Base-by-base conservation (phyloP, 1,140 invertebrate species). In the Cotesia typhae region DNA sequence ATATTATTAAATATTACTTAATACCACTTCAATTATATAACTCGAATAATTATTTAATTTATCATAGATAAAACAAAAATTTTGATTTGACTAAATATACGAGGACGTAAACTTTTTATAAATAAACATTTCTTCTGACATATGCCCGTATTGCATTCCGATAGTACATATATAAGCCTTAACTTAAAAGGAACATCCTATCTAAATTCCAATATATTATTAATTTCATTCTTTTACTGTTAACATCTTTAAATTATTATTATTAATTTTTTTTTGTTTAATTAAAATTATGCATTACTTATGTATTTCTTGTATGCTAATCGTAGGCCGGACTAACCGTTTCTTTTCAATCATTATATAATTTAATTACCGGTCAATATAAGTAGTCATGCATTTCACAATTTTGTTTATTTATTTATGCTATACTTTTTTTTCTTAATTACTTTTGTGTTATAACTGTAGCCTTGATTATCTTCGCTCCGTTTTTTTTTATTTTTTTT, bases 251-350 rank as follows among this genome's bases (percentile, higher is more conserved):
- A 64, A 63, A 64, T 28, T 63, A 51, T 72, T 70, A 59, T 69
- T 52, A 53, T 63, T 69, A 4, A 28, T 51, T 64, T 65, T 65
- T 73, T 72, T 77, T 61, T 78, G 47, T 28, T 28, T 28, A 28
- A 28, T 28, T 28, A 74, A 77, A 79, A 80, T 80, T 80, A 82
- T 75, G 74, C 69, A 77, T 70, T 67, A 59, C 75, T 78, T 75
- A n/a, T n/a, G n/a, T n/a, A 61, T 77, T 75, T 76, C 74, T 60
- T 20, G 65, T 79, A 75, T 74, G 72, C 78, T 81, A 84, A 83
- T 81, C 81, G 80, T 85, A 85, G 83, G 83, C 82, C 83, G 82
- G 82, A 83, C 82, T 84, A 85, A 83, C 81, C 80, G 74, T 79
- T 78, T 78, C 72, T 73, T 75, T 70, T 67, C 53, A 35, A 69